Base-by-base conservation (phyloP, 2,888 invertebrate species). In the Gymnosoma rotundatum region DNA sequence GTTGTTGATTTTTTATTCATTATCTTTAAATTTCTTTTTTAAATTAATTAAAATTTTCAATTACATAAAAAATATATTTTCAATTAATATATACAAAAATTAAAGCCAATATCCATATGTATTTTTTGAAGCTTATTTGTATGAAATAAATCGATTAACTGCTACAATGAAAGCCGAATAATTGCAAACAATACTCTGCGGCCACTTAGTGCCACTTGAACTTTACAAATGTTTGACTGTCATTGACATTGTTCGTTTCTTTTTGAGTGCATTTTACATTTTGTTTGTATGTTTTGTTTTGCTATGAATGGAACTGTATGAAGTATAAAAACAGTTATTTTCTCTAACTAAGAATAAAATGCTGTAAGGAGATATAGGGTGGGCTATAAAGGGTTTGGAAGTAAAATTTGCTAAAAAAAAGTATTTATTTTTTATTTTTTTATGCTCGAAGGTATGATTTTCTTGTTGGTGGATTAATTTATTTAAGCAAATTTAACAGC, bases 121-220 rank as follows among this genome's bases (percentile, higher is more conserved):
- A 12, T 42, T 42, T 42, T 42, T 42, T 48, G 5, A 48, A 48
- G n/a, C n/a, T 48, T n/a, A 4, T 48, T 48, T 48, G 38, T 48
- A 66, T 66, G 10, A 14, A 48, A 9, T 67, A n/a, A 61, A 16
- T 54, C 52, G 79, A 66, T 66, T 73, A 60, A 66, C 52, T 42
- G 60, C 20, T 18, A 32, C n/a, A 58, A 60, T 14, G 7, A 20
- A 20, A 50, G 52, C 48, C 72, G 20, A 60, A 64, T 79, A 79
- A 79, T 60, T 66, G 79, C 66, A 79, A 73, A 79, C 20, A 79
- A 67, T 73, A 20, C 25, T 69, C 54, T 69, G 52, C 50, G 52
- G 74, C 72, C 84, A 84, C 84, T 81, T 84, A 81, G 69, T 64
- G 78, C 70, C 84, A 81, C 81, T 81, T 78, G 78, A 81, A 81